These are phyloP conservation scores for Stichopus horrens DNA, from an alignment of 53 echinoderm and acorn worm species.

Conservation along the genomic window DNA sequence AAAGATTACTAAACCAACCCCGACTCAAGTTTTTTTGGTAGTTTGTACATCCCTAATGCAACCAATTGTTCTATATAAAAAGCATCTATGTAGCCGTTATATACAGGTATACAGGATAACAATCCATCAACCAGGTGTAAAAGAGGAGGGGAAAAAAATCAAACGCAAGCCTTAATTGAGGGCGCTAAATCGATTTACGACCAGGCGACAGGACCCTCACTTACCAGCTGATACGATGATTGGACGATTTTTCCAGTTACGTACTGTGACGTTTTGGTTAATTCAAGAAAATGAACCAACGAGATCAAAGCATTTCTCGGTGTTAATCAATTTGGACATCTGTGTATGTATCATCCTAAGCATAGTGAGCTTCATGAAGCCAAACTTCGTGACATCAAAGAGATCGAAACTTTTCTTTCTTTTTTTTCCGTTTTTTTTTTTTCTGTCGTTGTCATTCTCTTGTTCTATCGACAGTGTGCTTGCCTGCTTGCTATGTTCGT, in stretches of 20 bases:
- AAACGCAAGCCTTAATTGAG: neutral
- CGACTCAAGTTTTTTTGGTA: constrained; percentile 34
- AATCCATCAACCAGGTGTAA: constrained; percentile 31
- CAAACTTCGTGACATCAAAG: neutral
- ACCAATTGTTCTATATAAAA: constrained; percentile 47
- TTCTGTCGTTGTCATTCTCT: too few relatives aligned
- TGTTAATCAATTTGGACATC: neutral
- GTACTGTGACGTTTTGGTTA: constrained; percentile 20
- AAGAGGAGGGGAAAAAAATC: neutral
- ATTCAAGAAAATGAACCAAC: constrained; percentile 33
- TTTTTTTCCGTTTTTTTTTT: neutral
- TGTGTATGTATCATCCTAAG: neutral
- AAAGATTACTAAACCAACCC: constrained; percentile 26
- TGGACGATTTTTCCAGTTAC: constrained; percentile 7
- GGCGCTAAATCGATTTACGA: constrained; percentile 40
- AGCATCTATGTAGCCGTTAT: constrained; percentile 44
- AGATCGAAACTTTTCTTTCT: neutral
- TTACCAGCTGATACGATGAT: neutral
- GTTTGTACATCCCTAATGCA: constrained; percentile 42
- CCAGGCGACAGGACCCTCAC: neutral
- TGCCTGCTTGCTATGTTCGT: too few relatives aligned
- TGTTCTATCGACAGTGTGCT: too few relatives aligned
- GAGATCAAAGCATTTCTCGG: constrained; percentile 7
- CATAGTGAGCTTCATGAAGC: neutral
- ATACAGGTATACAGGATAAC: constrained; percentile 44